Percentiles rank a stretch among this genome's conserved stretches.
Conservation (phyloP, 2,888 invertebrate species). For the Galeopsomyia nigrocyanea region DNA sequence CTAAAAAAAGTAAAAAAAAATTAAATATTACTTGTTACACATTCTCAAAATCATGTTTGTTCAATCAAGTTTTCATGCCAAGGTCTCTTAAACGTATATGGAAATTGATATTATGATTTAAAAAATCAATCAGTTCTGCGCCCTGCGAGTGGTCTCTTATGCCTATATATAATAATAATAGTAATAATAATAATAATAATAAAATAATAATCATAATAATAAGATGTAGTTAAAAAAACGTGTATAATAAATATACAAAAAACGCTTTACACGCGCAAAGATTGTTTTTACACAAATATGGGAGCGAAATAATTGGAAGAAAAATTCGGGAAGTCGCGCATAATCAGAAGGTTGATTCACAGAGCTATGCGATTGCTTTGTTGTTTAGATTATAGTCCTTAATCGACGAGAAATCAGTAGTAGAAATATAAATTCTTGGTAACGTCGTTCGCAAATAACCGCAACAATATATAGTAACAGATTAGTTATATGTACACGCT, state of each 20-base stretch:
- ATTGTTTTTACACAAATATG: conserved; percentile 38
- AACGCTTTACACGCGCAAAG: conserved; percentile 38
- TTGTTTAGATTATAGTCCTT: conserved; percentile 40
- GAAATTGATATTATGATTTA: conserved; percentile 39
- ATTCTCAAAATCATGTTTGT: neutral
- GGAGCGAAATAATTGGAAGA: conserved; percentile 39
- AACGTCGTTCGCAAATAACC: conserved; percentile 63
- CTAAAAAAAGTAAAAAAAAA: no score
- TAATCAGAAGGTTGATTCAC: conserved; percentile 40
- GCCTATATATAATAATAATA: conserved; percentile 35
- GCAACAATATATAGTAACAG: conserved; percentile 66
- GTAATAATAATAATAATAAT: no score
- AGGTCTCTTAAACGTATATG: conserved; percentile 35
- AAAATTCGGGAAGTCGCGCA: conserved; percentile 38
- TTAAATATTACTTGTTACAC: no score
- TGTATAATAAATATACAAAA: conserved; percentile 48
- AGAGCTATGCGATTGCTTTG: conserved; percentile 45
- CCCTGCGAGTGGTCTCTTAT: conserved; percentile 44
- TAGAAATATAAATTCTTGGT: conserved; percentile 66
- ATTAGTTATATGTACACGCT: conserved; percentile 63
- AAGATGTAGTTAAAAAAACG: conserved; percentile 41
- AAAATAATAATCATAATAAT: conserved; percentile 33
- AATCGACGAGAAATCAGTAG: conserved; percentile 55
- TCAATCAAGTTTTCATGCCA: neutral
- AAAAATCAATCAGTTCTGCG: conserved; percentile 49